Evolutionary conservation across 1,140 invertebrate genomes (phyloP), one percentile per base, ranked within the genome.

Genomic region (Neodiprion virginianus): DNA sequence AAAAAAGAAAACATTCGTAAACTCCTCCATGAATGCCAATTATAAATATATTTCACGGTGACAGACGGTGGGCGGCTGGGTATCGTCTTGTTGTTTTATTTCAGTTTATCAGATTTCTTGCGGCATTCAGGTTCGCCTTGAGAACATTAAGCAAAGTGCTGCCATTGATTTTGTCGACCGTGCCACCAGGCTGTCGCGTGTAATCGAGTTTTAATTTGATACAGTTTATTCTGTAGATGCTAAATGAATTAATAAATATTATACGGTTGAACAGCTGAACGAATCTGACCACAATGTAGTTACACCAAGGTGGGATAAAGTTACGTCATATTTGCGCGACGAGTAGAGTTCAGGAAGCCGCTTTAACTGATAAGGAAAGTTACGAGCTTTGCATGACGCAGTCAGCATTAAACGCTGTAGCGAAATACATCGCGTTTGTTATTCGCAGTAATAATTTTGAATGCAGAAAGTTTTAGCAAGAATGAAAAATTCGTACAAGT

Each of bases 121-220:
- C 53, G 53, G 53, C 53, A 17, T 61, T 5, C 53, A 14, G 53
- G 11, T 61, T 17, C 53, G 53, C 53, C 53, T 61, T 61, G 53
- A 61, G 53, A 61, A 61, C 53, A 61, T 61, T 61, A 61, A 61
- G 53, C 53, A 61, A 61, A 61, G 11, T 61, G 8, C 53, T 61
- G 53, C 53, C 53, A 61, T 61, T 61, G 53, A 61, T 61, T 61
- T 61, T 61, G 11, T 17, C 3, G 28, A 40, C 28, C 28, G 28
- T 40, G 5, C 28, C 1, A 5, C 28, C 28, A 40, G 5, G 28
- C 28, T 40, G 28, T 61, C 8, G 8, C 5, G 53, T 61, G 53
- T 61, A 61, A 61, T 61, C 53, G 53, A 61, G n/a, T 61, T 61
- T 61, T 61, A 61, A 61, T 61, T 61, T 17, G 53, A 61, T 61